Base-by-base conservation (phyloP, 2,113 vertebrate species). In the Mobula birostris region DNA sequence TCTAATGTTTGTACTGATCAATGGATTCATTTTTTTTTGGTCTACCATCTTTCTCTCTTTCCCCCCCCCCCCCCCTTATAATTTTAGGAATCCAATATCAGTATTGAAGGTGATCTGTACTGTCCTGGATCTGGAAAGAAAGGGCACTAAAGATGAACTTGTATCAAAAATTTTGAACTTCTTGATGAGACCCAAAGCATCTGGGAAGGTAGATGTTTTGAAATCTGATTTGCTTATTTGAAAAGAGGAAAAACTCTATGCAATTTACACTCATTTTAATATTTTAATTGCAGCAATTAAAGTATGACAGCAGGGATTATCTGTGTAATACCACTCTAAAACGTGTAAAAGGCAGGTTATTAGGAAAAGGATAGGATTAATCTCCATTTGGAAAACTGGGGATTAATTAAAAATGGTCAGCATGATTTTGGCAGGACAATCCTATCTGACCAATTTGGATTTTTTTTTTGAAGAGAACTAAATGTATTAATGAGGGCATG, bases 41-140 rank as follows among this genome's bases (percentile, higher is more conserved):
- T 5, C n/a, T 4, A 4, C 48, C 48, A 48, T 48, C 48, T 48
- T 36, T 36, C 36, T 36, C 36, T 36, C 36, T n/a, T n/a, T n/a
- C n/a, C n/a, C 36, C 48, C 48, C 48, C 36, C 48, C 48, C 3
- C 48, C 48, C 3, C 3, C 1, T 29, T 15, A 8, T 77, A 80
- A 36, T 40, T 94, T 14, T 80, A 96, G 96, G 91, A 94, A 96
- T 2, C 97, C 96, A 74, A 97, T 96, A 95, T 94, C 96, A 58
- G 97, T 98, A 95, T 96, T 99, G 95, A 98, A 98, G 95, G 98
- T 96, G 11, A 98, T 99, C 95, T 99, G 99, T 94, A 96, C 97
- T 40, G 97, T 99, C 95, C 96, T 99, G 70, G 99, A 99, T 94
- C 97, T 99, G 96, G 98, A 99, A 96, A 98, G 98, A 95, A 98